Evolutionary conservation across 2,113 vertebrate species (phyloP), one percentile per base, ranked within the genome.

Genomic region (Nicator chloris): DNA sequence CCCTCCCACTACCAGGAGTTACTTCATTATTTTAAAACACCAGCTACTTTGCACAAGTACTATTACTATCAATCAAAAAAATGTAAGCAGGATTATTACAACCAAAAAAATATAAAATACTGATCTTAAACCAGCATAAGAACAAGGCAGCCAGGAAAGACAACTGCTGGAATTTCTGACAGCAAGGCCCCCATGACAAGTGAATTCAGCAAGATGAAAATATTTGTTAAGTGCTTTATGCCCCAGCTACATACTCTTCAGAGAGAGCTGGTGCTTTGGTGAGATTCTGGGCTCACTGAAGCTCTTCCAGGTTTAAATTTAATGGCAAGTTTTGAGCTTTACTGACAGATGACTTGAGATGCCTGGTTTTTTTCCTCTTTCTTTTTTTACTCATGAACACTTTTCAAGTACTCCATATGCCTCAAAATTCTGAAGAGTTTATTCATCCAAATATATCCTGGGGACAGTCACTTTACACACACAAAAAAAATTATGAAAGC

Each of bases 21-120:
- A 77, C n/a, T 95, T 92, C 31, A 50, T 81, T 87, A 88, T 76
- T 94, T 96, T 81, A 94, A 93, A 97, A 56, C 71, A 96, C 11
- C 69, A 90, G 50, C 86, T 80, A 51, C 75, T 96, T 80, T 39
- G 80, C 60, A 83, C 49, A 92, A 89, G 42, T 57, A 64, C 72
- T 69, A 83, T 83, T 88, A 77, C 60, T 79, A 83, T 87, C 86
- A 86, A 95, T 88, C 63, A 90, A 91, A 96, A 96, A 93, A 50
- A 57, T 10, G 11, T 66, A 59, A 92, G 75, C 21, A 53, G 24
- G 21, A 96, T 77, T 87, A 56, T 65, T 90, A 59, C 16, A 90
- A 64, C 19, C 8, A 64, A 45, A 70, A 70, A 77, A 64, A 56
- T 13, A 1, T 31, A 42, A 65, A 89, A 66, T 24, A 40, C 40